Conservation (phyloP, 2,888 invertebrate genomes). For the Syrista parreyssii region DNA sequence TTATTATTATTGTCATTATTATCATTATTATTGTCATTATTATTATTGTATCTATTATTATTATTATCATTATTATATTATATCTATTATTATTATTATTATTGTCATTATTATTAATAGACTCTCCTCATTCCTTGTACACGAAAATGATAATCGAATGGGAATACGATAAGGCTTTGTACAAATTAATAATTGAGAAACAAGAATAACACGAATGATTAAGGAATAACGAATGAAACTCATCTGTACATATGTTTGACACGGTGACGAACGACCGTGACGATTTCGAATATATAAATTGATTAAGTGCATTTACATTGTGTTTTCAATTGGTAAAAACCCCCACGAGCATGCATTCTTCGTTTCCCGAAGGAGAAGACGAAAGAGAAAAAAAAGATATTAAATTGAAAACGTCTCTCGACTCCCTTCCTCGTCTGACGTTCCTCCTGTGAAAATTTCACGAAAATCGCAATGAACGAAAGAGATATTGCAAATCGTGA, state of each 20-base stretch:
- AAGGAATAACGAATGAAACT: conserved; percentile 5
- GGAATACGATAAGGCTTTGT: conserved; percentile 43
- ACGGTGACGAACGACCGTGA: conserved; percentile 39
- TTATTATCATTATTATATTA: conserved; percentile 11
- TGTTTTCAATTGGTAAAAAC: conserved; percentile 42
- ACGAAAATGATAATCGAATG: not conserved
- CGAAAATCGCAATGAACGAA: not conserved
- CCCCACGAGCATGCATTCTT: not conserved
- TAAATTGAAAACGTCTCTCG: not conserved
- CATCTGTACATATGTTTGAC: conserved; percentile 42
- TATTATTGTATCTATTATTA: conserved; percentile 17
- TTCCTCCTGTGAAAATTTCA: not conserved
- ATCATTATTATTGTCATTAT: conserved; percentile 15
- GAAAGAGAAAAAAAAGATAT: conserved; percentile 4
- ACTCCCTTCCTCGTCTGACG: not conserved
- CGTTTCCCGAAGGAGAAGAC: not conserved
- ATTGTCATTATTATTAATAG: conserved; percentile 30
- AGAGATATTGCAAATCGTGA: not conserved
- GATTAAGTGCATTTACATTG: conserved; percentile 43
- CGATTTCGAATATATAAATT: conserved; percentile 43
- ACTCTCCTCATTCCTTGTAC: conserved; percentile 10
- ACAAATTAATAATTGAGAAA: conserved; percentile 36
- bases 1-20: conserved; percentile 18
- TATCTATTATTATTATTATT: conserved; percentile 15
- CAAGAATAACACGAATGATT: not conserved